Conservation (phyloP, 2,113 vertebrate species). For the Lepisosteus oculatus region DNA sequence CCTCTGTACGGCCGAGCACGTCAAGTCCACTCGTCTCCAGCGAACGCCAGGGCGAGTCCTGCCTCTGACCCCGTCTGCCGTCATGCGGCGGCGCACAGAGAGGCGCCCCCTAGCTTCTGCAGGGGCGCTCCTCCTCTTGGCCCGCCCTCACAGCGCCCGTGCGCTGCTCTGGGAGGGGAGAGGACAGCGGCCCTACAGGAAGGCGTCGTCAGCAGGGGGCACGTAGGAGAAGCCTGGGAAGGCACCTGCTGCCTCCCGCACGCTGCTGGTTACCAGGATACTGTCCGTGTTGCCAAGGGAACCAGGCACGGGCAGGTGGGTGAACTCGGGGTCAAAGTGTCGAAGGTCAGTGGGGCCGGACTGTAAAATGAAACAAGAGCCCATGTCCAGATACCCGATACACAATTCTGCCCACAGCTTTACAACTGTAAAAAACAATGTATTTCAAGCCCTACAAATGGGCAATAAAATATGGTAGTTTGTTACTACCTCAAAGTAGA, state of each 20-base stretch:
- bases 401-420: neutral
- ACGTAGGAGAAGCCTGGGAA: conserved; percentile 68
- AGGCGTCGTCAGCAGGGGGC: conserved; percentile 36
- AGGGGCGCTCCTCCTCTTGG: neutral
- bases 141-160: neutral
- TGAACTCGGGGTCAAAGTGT: conserved; percentile 68
- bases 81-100: too few relatives aligned
- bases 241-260: conserved; percentile 25
- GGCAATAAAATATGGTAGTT: too few relatives aligned
- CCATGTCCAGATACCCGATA: neutral
- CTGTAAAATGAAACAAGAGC: conserved; percentile 35
- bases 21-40: too few relatives aligned
- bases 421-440: too few relatives aligned
- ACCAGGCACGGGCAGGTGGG: conserved; percentile 52
- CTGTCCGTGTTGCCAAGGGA: conserved; percentile 41
- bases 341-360: conserved; percentile 62
- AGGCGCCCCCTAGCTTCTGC: neutral
- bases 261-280: conserved; percentile 34
- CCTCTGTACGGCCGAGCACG: too few relatives aligned
- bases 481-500: too few relatives aligned
- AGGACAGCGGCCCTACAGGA: conserved; percentile 7
- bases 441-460: too few relatives aligned
- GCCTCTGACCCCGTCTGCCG: too few relatives aligned
- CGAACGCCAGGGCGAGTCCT: too few relatives aligned
- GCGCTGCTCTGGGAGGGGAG: neutral